phyloP scores from a whole-genome alignment of 1,140 invertebrate species.

The Eriosoma lanigerum region DNA sequence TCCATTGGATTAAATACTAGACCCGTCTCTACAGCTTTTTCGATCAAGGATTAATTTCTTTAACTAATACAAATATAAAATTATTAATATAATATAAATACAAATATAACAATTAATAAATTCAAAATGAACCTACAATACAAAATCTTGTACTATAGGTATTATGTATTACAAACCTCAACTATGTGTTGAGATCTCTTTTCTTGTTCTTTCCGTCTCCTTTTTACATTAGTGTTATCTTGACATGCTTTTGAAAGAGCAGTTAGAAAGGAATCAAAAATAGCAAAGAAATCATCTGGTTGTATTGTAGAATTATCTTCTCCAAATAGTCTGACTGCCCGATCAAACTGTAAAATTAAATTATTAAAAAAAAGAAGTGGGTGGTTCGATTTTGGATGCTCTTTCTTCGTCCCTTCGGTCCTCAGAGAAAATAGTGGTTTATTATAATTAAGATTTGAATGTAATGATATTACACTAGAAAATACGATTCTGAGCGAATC shows the following conservation, averaged over 20 bases:
- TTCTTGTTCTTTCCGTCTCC: conserved; percentile 87
- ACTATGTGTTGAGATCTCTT: conserved; percentile 87
- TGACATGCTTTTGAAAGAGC: conserved; percentile 82
- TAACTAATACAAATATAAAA: conserved; percentile 61
- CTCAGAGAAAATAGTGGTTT: too few relatives aligned
- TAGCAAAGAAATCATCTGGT: conserved; percentile 95
- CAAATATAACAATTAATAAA: too few relatives aligned
- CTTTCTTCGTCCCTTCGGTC: too few relatives aligned
- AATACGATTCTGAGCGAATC: too few relatives aligned
- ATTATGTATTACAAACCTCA: conserved; percentile 65
- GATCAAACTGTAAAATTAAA: conserved; percentile 66
- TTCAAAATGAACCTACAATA: too few relatives aligned
- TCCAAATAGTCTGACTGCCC: conserved; percentile 84
- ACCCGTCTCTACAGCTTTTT: conserved; percentile 71
- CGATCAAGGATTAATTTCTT: conserved; percentile 85
- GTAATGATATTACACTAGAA: too few relatives aligned
- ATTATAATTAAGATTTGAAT: too few relatives aligned
- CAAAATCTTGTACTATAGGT: too few relatives aligned
- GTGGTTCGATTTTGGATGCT: too few relatives aligned
- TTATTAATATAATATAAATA: too few relatives aligned
- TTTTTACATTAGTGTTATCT: conserved; percentile 84
- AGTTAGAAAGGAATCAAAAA: conserved; percentile 86
- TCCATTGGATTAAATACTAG: conserved; percentile 57
- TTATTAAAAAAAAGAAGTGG: neutral
- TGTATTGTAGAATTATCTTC: conserved; percentile 84